These are phyloP conservation scores for Boloria selene DNA, from an alignment of 2,888 invertebrate species.

Conservation along the genomic window DNA sequence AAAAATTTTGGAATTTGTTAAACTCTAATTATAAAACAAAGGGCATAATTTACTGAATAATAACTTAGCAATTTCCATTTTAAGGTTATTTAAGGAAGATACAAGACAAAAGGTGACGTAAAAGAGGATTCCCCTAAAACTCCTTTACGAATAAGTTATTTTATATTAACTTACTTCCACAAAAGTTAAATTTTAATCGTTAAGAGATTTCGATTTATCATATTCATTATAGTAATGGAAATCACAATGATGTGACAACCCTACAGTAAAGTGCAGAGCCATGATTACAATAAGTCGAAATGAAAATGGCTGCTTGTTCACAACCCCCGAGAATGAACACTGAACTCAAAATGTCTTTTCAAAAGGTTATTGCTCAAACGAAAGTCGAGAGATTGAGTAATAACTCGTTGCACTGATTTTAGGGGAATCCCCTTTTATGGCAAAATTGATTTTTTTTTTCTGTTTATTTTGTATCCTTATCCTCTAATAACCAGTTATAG, in stretches of 20 bases:
- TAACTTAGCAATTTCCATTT: too few species aligned
- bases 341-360: constrained; percentile 28
- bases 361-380: constrained; percentile 28
- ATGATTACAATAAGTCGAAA: constrained; percentile 36
- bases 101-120: too few species aligned
- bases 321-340: constrained; percentile 29
- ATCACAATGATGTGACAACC: constrained; percentile 6
- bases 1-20: too few species aligned
- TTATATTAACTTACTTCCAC: too few species aligned
- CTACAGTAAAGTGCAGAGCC: constrained; percentile 22
- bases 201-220: background rate
- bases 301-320: constrained; percentile 35
- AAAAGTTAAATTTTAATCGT: too few species aligned
- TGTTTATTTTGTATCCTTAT: background rate
- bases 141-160: too few species aligned
- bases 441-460: background rate
- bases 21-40: too few species aligned
- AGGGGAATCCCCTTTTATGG: background rate
- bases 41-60: too few species aligned
- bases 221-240: background rate
- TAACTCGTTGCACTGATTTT: constrained; percentile 7
- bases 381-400: constrained; percentile 19
- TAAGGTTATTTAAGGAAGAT: too few species aligned
- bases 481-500: too few species aligned
- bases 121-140: too few species aligned